A percentile compares a stretch with the other conserved stretches of the same genome.
Evolutionary conservation across 1,140 invertebrate genomes (phyloP).

Genomic region (Papilio polyxenes): DNA sequence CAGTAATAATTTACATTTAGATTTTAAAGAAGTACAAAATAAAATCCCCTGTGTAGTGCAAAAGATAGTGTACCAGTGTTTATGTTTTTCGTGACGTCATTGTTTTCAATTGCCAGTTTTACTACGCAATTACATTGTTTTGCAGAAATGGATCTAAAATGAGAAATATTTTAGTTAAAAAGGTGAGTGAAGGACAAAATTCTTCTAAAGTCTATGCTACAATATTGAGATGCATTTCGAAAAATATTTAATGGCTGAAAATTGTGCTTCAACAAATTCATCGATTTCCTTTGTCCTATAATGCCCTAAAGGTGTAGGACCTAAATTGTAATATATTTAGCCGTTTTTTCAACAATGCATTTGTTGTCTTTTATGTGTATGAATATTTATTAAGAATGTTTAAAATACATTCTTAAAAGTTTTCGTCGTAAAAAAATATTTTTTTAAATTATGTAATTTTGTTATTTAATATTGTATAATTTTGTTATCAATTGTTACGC

Average conservation of each 20-base stretch:
- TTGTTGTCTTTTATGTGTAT: neutral
- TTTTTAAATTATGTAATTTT: conserved; percentile 21
- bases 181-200: conserved; percentile 59
- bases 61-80: conserved; percentile 62
- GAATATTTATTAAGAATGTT: neutral
- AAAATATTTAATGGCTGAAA: neutral
- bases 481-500: neutral
- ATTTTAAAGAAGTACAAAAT: conserved; percentile 13
- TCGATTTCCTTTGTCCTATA: conserved; percentile 80
- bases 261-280: conserved; percentile 48
- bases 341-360: neutral
- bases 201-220: neutral
- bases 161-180: conserved; percentile 74
- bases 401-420: neutral
- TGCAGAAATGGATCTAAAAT: conserved; percentile 79
- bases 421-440: neutral
- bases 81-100: conserved; percentile 78
- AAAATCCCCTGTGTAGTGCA: conserved; percentile 45
- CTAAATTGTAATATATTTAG: neutral
- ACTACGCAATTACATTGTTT: conserved; percentile 79
- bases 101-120: conserved; percentile 77
- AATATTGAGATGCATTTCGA: neutral
- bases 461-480: neutral
- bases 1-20: conserved; percentile 16
- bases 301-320: conserved; percentile 42